Conservation (phyloP, 2,888 invertebrate species). For the Plagiodera versicolora region DNA sequence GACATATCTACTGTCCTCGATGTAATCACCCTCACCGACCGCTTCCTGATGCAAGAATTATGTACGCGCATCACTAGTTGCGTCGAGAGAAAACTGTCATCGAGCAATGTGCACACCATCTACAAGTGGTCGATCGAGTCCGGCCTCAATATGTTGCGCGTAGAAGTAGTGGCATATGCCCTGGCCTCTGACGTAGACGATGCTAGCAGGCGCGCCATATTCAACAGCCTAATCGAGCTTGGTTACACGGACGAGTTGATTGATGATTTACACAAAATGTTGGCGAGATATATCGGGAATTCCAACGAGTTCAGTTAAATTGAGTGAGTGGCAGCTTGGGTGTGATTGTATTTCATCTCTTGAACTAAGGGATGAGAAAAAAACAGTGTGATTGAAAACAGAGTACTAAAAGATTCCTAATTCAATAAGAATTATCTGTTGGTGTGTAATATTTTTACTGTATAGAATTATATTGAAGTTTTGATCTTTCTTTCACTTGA, state of each 20-base stretch:
- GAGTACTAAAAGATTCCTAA: too few species aligned
- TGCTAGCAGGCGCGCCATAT: constrained; percentile 54
- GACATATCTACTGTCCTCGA: constrained; percentile 56
- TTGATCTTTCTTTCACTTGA: too few species aligned
- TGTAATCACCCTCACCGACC: constrained; percentile 60
- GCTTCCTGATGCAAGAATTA: constrained; percentile 61
- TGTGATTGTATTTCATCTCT: too few species aligned
- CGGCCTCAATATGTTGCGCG: constrained; percentile 63
- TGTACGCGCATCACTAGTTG: constrained; percentile 58
- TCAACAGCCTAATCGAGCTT: constrained; percentile 57
- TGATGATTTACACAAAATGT: too few species aligned
- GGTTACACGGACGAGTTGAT: too few species aligned
- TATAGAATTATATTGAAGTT: too few species aligned
- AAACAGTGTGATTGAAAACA: too few species aligned
- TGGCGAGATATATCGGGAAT: constrained; percentile 59
- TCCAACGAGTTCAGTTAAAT: too few species aligned
- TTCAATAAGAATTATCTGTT: too few species aligned
- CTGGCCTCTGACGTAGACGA: constrained; percentile 59
- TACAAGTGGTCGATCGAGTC: constrained; percentile 65
- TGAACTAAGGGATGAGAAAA: too few species aligned
- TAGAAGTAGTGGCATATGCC: constrained; percentile 63
- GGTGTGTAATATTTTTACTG: too few species aligned
- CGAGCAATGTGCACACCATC: constrained; percentile 59
- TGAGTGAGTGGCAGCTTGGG: too few species aligned
- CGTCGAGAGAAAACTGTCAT: constrained; percentile 59